Conservation (phyloP, 2,888 invertebrate genomes). For the Drosophila barbarae region DNA sequence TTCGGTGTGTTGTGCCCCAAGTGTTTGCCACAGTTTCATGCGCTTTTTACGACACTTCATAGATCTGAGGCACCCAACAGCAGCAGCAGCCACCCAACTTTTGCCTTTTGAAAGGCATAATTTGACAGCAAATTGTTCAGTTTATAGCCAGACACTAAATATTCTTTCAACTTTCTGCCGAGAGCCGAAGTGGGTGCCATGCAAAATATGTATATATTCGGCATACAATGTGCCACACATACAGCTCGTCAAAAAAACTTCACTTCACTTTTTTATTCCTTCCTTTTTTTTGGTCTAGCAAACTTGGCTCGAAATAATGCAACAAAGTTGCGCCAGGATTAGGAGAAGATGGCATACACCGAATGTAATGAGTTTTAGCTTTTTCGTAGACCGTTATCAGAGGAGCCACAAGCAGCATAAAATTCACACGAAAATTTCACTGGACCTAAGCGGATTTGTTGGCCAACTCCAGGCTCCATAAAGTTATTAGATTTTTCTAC, state of each 20-base stretch:
- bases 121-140: slow-evolving; percentile 66
- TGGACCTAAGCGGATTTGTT: slow-evolving; percentile 58
- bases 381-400: slow-evolving; percentile 25
- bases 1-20: slow-evolving; percentile 35
- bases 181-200: slow-evolving; percentile 17
- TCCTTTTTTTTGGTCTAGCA: slow-evolving; percentile 26
- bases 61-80: slow-evolving; percentile 4
- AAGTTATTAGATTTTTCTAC: slow-evolving; percentile 47
- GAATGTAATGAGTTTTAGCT: slow-evolving; percentile 45
- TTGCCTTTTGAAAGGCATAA: slow-evolving; percentile 57
- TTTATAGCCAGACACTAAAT: slow-evolving; percentile 59
- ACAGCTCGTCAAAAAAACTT: slow-evolving; percentile 19
- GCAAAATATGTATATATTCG: slow-evolving; percentile 44
- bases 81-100: slow-evolving; percentile 1
- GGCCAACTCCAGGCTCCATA: slow-evolving; percentile 19
- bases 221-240: slow-evolving; percentile 47
- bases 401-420: slow-evolving; percentile 30
- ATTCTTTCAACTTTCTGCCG: slow-evolving; percentile 39
- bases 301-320: slow-evolving; percentile 58
- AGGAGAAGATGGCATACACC: slow-evolving; percentile 11
- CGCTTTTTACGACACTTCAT: slow-evolving; percentile 62
- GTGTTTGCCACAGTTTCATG: slow-evolving; percentile 53
- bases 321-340: slow-evolving; percentile 50
- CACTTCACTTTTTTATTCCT: slow-evolving; percentile 4
- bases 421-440: slow-evolving; percentile 60